Evolutionary conservation across 2,888 invertebrate genomes (phyloP).

Genomic region (Megaustenia siamemsis): DNA sequence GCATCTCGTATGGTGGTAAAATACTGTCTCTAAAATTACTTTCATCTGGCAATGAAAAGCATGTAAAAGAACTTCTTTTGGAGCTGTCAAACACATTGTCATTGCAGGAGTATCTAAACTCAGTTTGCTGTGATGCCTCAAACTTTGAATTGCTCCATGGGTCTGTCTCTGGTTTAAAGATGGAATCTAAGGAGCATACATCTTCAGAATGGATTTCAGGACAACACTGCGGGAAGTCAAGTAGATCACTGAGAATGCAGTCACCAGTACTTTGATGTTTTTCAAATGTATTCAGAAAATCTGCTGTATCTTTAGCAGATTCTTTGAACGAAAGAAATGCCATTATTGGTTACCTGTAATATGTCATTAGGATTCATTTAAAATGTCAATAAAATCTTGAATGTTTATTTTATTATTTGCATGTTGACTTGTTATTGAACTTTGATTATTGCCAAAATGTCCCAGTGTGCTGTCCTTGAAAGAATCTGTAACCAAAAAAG

Average conservation of each 20-base stretch:
- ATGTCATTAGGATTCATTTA: no score
- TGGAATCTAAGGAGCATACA: neutral
- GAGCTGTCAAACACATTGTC: neutral
- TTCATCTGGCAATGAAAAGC: neutral
- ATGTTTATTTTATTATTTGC: no score
- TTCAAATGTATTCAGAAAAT: neutral
- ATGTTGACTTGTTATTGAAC: no score
- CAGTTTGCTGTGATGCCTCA: neutral
- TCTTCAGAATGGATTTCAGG: neutral
- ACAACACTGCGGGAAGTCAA: slow-evolving; percentile 4
- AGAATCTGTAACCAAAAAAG: no score
- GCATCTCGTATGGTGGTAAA: neutral
- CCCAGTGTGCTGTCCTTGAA: no score
- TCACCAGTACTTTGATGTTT: neutral
- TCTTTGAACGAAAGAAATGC: neutral
- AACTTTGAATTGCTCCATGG: neutral
- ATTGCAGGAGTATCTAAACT: neutral
- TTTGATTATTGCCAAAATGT: no score
- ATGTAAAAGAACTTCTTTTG: neutral
- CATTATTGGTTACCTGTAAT: no score
- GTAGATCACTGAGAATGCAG: neutral
- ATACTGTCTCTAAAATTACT: neutral
- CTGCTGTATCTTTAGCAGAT: neutral
- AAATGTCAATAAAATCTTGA: no score
- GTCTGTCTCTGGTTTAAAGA: neutral